phyloP scores from a whole-genome alignment of 2,113 vertebrate species.

The Muntiacus reevesi region DNA sequence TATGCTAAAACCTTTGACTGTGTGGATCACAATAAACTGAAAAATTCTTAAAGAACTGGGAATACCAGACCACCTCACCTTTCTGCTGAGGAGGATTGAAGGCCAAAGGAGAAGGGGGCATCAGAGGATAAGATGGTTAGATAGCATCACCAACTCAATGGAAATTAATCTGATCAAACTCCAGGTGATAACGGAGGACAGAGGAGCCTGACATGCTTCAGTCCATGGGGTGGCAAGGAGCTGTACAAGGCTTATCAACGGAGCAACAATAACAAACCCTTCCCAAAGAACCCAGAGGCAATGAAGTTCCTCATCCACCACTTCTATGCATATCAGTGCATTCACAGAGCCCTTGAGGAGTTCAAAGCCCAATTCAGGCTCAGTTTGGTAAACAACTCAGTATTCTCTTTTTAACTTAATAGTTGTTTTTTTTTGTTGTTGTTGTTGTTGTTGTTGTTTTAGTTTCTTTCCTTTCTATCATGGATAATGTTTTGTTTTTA shows the following conservation, averaged over 20 bases:
- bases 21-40: neutral
- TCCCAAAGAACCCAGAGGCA: neutral
- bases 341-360: neutral
- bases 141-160: neutral
- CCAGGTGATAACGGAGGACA: neutral
- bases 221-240: neutral
- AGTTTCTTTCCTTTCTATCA: neutral
- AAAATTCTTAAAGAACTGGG: neutral
- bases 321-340: accelerated
- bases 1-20: neutral
- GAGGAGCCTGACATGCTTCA: neutral
- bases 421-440: neutral
- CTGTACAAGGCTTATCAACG: neutral
- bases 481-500: neutral
- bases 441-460: neutral
- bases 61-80: neutral
- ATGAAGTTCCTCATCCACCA: accelerated
- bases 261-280: neutral
- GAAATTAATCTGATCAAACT: neutral
- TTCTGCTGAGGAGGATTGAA: neutral
- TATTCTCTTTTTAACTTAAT: neutral
- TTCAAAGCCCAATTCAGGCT: neutral
- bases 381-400: neutral
- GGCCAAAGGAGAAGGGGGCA: neutral
- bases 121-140: neutral